Evolutionary conservation across 1,140 invertebrate genomes (phyloP), one percentile per base, ranked within the genome.

Genomic region (Conus ventricosus): DNA sequence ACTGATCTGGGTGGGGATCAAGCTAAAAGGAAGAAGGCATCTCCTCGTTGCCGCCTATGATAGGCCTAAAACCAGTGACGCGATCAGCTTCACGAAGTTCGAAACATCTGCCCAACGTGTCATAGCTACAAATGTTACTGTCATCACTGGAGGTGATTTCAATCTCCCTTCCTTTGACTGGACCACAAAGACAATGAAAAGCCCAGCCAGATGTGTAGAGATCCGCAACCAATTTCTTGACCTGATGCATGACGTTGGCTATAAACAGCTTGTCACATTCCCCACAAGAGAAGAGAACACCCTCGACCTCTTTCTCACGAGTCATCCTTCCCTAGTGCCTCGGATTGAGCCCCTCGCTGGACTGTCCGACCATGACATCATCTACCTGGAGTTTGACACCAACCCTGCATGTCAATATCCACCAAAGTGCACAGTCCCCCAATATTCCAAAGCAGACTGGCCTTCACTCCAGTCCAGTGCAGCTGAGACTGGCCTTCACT

Each of bases 221-320:
- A 53, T 81, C 51, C 80, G 55, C 51, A 53, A 81, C 23, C 17
- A 54, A 15, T 81, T 81, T 51, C 39, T 81, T 39, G 80, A 81
- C 51, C 4, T 20, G 11, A 11, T 81, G 23, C 54, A 81, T 25
- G 80, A 81, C 23, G 6, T 81, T 54, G 80, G 80, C 80, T 81
- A 8, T 0, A 51, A 81, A 10, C 80, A 81, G 80, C 5, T 54
- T 6, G 53, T 81, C 11, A 15, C 11, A 15, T 53, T 54, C 13
- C 13, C 80, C 51, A 54, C 80, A 53, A 81, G 80, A 23, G 13
- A 23, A 55, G 80, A 81, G 8, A 81, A 81, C 80, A 54, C 51
- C 11, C 53, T 81, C 17, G 80, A 81, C 80, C 80, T 55, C 80
- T 81, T 81, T 20, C 80, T 81, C 7, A 81, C 80, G 2, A 81